Conservation (phyloP, 2,113 vertebrate species). For the Mobula hypostoma region DNA sequence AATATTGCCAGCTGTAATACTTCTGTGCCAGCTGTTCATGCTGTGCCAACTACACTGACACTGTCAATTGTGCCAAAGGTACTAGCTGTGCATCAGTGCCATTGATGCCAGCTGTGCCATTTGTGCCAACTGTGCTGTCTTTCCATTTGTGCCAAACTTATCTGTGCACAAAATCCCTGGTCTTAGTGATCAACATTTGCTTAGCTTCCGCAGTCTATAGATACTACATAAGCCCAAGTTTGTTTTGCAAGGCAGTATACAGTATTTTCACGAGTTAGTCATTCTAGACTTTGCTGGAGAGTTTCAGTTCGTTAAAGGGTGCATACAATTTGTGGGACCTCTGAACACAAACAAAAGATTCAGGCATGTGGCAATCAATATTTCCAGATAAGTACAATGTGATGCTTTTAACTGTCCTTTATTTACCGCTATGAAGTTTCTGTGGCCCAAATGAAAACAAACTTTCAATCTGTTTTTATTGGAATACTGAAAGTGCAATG, state of each 20-base stretch:
- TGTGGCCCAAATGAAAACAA: neutral
- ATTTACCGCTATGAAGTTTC: neutral
- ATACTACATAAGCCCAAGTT: slow-evolving; percentile 25
- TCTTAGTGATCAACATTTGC: slow-evolving; percentile 36
- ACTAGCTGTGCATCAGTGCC: slow-evolving; percentile 93
- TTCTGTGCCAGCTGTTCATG: slow-evolving; percentile 92
- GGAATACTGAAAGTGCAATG: neutral
- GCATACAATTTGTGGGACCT: neutral
- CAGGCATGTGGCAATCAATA: neutral
- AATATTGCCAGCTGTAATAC: slow-evolving; percentile 37
- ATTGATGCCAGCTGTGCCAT: slow-evolving; percentile 84
- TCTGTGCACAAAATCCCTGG: slow-evolving; percentile 37
- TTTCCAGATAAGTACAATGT: neutral
- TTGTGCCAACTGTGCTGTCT: slow-evolving; percentile 87
- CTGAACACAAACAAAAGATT: neutral
- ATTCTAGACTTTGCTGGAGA: neutral
- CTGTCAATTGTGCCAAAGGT: slow-evolving; percentile 87
- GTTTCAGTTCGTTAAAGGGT: neutral
- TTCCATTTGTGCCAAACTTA: slow-evolving; percentile 65
- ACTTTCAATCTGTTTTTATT: slow-evolving; percentile 13
- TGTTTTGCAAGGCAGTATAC: neutral
- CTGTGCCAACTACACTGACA: slow-evolving; percentile 97
- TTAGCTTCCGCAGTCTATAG: slow-evolving; percentile 13
- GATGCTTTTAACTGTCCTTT: neutral
- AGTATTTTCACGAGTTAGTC: neutral